Evolutionary conservation across 2,888 invertebrate genomes (phyloP).

Genomic region (Drosophila robusta): DNA sequence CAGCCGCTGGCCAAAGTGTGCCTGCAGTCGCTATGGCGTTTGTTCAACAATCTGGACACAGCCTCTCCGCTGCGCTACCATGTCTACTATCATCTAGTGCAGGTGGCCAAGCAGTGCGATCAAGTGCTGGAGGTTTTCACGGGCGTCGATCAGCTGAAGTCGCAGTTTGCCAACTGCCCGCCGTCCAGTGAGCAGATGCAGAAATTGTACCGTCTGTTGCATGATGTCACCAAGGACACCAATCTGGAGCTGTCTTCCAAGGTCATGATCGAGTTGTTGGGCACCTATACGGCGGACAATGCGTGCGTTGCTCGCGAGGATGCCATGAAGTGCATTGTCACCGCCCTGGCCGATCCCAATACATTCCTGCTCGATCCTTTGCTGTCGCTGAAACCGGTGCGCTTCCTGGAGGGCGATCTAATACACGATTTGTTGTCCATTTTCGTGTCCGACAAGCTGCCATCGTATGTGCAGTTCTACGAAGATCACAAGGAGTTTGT

Average conservation of each 20-base stretch:
- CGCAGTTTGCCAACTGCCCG: slow-evolving; percentile 91
- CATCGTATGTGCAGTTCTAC: slow-evolving; percentile 97
- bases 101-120: slow-evolving; percentile 94
- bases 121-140: slow-evolving; percentile 93
- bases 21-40: slow-evolving; percentile 94
- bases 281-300: slow-evolving; percentile 98
- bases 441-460: slow-evolving; percentile 97
- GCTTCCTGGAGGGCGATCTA: slow-evolving; percentile 96
- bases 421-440: slow-evolving; percentile 97
- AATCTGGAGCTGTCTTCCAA: slow-evolving; percentile 96
- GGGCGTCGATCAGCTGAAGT: slow-evolving; percentile 92
- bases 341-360: slow-evolving; percentile 97
- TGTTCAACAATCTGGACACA: slow-evolving; percentile 96
- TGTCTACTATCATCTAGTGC: slow-evolving; percentile 96
- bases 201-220: slow-evolving; percentile 93
- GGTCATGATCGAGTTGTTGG: slow-evolving; percentile 98
- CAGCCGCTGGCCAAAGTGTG: slow-evolving; percentile 92
- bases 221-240: slow-evolving; percentile 94
- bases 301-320: slow-evolving; percentile 98
- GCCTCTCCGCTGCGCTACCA: slow-evolving; percentile 94
- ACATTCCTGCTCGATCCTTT: slow-evolving; percentile 98
- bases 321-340: slow-evolving; percentile 97
- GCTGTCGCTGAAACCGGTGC: slow-evolving; percentile 96
- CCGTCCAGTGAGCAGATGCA: slow-evolving; percentile 96
- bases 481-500: slow-evolving; percentile 96